These are phyloP conservation scores for Rhinatrema bivittatum DNA, from an alignment of 2,797 vertebrate species.

Conservation along the genomic window DNA sequence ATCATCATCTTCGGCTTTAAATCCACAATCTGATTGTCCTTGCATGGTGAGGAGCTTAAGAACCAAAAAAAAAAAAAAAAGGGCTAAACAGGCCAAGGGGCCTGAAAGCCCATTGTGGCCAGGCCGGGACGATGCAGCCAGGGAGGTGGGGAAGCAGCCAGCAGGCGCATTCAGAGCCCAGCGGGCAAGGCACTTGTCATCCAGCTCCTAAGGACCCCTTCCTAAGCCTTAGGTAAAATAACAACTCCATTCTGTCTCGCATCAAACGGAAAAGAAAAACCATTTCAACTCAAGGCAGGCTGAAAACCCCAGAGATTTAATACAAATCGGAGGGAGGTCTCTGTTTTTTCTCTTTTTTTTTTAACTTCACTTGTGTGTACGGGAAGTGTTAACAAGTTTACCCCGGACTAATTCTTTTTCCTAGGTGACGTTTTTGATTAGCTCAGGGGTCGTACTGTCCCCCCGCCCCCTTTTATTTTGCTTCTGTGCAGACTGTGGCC, in stretches of 20 bases:
- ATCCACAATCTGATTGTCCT: not conserved
- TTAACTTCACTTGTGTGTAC: not conserved
- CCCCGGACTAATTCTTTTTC: accelerated
- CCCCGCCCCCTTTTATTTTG: no score
- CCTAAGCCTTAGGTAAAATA: no score
- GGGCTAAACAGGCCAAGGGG: not conserved
- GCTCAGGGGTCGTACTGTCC: no score
- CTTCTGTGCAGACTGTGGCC: no score
- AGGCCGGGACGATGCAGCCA: no score
- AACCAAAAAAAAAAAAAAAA: not conserved
- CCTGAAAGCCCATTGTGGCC: not conserved
- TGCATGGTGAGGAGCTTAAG: not conserved
- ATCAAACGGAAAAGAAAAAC: not conserved
- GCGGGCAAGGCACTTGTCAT: no score
- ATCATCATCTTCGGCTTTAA: not conserved
- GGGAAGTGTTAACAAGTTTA: not conserved
- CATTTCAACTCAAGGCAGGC: not conserved
- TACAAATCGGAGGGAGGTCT: not conserved
- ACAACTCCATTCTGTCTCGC: no score
- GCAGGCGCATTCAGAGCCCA: no score
- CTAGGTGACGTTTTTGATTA: accelerated
- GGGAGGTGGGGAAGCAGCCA: no score
- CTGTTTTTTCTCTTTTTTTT: not conserved
- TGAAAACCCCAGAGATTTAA: not conserved
- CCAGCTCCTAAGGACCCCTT: no score